Conservation (phyloP, 1,140 invertebrate genomes). For the Archivesica marissinica region DNA sequence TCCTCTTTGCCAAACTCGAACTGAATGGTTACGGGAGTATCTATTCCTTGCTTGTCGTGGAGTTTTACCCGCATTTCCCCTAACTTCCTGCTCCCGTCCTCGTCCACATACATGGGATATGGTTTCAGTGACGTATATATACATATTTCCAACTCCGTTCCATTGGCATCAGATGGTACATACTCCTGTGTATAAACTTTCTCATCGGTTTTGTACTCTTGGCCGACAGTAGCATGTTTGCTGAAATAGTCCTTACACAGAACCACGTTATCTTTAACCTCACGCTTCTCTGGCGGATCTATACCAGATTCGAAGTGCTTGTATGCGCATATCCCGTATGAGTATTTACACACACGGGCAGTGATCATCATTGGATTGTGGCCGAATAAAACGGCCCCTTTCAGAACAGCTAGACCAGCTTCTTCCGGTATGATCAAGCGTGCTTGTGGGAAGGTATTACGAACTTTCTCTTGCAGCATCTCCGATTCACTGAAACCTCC, state of each 20-base stretch:
- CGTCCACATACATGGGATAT: constrained; percentile 27
- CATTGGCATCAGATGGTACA: constrained; percentile 2
- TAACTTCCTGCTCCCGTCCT: constrained; percentile 7
- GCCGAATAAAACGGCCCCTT: constrained; percentile 53
- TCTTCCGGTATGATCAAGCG: constrained; percentile 49
- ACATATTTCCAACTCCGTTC: not conserved
- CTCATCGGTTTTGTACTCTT: constrained; percentile 36
- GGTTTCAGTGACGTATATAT: constrained; percentile 5
- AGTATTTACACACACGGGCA: constrained; percentile 40
- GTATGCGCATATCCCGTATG: constrained; percentile 32
- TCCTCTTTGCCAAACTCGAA: constrained; percentile 43
- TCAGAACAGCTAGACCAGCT: constrained; percentile 46
- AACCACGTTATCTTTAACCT: not conserved
- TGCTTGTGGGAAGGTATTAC: constrained; percentile 2
- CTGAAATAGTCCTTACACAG: constrained; percentile 53
- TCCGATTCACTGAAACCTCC: constrained; percentile 53
- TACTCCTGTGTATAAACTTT: constrained; percentile 26
- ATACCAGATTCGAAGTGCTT: constrained; percentile 50
- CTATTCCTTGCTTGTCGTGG: not conserved
- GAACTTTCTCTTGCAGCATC: constrained; percentile 35
- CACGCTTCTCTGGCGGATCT: constrained; percentile 35
- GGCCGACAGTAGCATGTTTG: constrained; percentile 20
- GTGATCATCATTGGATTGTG: constrained; percentile 49
- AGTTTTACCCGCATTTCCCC: constrained; percentile 30
- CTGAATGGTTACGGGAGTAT: not conserved